Conservation (phyloP, 1,140 invertebrate species). For the Caenorhabditis elegans region DNA sequence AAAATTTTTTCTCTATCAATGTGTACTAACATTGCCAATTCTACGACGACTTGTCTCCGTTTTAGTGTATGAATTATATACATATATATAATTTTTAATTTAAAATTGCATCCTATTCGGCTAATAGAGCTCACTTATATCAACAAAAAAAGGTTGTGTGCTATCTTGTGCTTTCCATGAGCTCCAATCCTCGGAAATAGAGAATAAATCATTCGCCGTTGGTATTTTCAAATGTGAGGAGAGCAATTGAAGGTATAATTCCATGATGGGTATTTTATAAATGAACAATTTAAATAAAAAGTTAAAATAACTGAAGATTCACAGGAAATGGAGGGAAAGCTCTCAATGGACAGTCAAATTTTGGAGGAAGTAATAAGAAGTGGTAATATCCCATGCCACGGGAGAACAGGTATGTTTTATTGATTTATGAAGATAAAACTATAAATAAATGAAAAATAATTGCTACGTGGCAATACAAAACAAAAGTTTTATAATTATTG, state of each 20-base stretch:
- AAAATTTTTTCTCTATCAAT: slow-evolving; percentile 15
- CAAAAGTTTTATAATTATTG: no score
- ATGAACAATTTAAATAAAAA: no score
- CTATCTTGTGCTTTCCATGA: neutral
- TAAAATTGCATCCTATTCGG: neutral
- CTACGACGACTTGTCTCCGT: slow-evolving; percentile 18
- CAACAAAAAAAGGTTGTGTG: slow-evolving; percentile 12
- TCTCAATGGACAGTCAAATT: slow-evolving; percentile 20
- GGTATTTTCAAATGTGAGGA: neutral
- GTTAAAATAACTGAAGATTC: no score
- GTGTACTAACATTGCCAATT: slow-evolving; percentile 31
- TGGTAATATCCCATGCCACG: neutral
- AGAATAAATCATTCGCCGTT: slow-evolving; percentile 9
- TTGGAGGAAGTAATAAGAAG: neutral
- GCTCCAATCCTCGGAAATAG: neutral
- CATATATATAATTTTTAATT: neutral
- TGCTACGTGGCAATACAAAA: no score
- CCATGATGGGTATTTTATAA: neutral
- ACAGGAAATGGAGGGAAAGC: slow-evolving; percentile 5
- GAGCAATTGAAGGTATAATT: neutral
- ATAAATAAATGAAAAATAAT: no score
- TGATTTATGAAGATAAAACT: no score
- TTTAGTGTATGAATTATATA: slow-evolving; percentile 25
- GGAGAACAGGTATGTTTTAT: neutral
- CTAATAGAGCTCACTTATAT: neutral